Conservation (phyloP, 2,113 vertebrate species). For the Anhinga rufa region DNA sequence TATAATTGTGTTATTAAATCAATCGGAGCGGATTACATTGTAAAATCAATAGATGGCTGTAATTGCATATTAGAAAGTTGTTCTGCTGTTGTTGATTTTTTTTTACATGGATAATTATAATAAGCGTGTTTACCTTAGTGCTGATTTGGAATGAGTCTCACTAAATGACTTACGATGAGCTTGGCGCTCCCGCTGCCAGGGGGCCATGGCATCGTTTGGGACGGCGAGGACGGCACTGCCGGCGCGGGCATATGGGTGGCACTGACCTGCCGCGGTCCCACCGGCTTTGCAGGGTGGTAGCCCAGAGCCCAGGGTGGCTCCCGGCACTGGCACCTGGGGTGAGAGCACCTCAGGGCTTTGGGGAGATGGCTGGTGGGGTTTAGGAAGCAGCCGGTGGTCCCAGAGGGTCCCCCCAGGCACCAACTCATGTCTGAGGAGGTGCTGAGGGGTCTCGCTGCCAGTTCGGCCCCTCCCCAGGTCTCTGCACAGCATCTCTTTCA, state of each 20-base stretch:
- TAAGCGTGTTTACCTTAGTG: conserved; percentile 88
- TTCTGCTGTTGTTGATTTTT: conserved; percentile 72
- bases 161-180: conserved; percentile 18
- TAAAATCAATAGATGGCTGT: conserved; percentile 89
- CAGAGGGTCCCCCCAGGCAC: neutral
- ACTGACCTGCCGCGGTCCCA: neutral
- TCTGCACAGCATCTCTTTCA: neutral
- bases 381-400: accelerated
- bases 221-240: accelerated
- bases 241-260: neutral
- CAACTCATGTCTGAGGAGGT: neutral
- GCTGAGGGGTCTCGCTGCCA: accelerated
- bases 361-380: neutral
- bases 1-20: conserved; percentile 93
- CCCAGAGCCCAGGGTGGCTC: neutral
- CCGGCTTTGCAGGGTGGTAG: accelerated
- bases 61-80: conserved; percentile 95
- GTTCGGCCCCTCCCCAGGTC: neutral
- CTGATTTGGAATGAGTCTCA: conserved; percentile 85
- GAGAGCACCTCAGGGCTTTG: neutral
- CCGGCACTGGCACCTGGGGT: accelerated
- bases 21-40: conserved; percentile 85
- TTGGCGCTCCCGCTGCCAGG: neutral
- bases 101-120: conserved; percentile 92
- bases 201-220: neutral